These are phyloP conservation scores for Rhinopomastus cyanomelas DNA, from an alignment of 2,113 vertebrate species.

Conservation along the genomic window DNA sequence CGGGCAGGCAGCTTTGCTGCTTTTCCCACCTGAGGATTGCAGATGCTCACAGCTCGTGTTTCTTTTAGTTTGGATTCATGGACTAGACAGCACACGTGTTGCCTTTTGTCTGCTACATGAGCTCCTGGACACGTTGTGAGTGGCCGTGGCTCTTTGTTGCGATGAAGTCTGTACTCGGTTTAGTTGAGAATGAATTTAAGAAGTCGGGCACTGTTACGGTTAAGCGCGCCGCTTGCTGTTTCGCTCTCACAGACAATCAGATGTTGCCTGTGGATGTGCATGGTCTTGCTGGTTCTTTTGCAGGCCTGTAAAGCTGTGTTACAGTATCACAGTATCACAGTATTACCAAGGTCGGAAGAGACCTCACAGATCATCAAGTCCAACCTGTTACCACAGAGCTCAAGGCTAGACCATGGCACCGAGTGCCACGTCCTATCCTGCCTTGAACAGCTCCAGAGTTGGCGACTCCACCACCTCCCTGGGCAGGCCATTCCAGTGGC, in stretches of 20 bases:
- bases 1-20: fast-evolving
- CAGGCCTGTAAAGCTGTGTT: neutral
- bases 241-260: neutral
- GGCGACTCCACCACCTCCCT: too few relatives aligned
- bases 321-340: too few relatives aligned
- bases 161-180: neutral
- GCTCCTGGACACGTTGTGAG: neutral
- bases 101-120: neutral
- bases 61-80: neutral
- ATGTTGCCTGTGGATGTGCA: neutral
- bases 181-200: neutral
- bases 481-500: too few relatives aligned
- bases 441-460: too few relatives aligned
- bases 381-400: too few relatives aligned
- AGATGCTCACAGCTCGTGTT: neutral
- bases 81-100: fast-evolving
- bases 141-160: neutral
- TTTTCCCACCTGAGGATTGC: fast-evolving
- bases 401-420: too few relatives aligned
- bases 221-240: neutral
- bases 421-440: too few relatives aligned
- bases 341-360: too few relatives aligned
- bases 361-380: too few relatives aligned
- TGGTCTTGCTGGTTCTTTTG: neutral
- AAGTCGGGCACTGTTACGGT: neutral